Evolutionary conservation across 2,113 vertebrate genomes (phyloP), one percentile per base, ranked within the genome.

Genomic region (Siniperca knerii): DNA sequence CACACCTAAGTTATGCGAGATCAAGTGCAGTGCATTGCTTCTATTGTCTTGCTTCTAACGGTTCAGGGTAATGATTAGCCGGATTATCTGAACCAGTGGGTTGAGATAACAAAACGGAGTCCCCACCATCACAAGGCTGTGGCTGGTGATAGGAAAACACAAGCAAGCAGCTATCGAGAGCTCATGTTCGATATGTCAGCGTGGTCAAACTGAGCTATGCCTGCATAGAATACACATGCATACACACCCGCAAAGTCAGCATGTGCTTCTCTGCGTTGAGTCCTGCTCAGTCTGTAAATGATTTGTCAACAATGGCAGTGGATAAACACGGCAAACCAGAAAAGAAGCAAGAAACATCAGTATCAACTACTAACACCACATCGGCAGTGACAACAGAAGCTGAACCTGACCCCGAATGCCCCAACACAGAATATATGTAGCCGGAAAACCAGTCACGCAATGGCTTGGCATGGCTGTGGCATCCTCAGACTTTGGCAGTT

Each of bases 61-160:
- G 74, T 77, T 61, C 62, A 46, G 57, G 81, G 55, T 84, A 92
- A 91, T 85, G 68, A 92, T 92, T 86, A 87, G 42, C 87, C 16
- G 5, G 71, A 77, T 75, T 82, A 70, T 87, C 85, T 83, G 25
- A 87, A 52, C 52, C 85, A 75, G 44, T 60, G 57, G n/a, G 42
- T 71, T 46, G 70, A 64, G 70, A 90, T 83, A 92, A 85, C 57
- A 78, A 62, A 78, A 40, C 3, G 20, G 29, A 67, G 29, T 69
- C 35, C 21, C 42, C 33, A 33, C 5, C 25, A 48, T 58, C 35
- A 68, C 72, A 77, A 74, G 35, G 66, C 74, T 71, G 58, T 8
- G 50, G 37, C 40, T 40, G 16, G 37, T 29, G 64, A 48, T 2
- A 72, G 35, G 37, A 67, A 75, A 76, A 75, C 61, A 54, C 44